phyloP scores from a whole-genome alignment of 2,113 vertebrate species.

The Uria aalge region DNA sequence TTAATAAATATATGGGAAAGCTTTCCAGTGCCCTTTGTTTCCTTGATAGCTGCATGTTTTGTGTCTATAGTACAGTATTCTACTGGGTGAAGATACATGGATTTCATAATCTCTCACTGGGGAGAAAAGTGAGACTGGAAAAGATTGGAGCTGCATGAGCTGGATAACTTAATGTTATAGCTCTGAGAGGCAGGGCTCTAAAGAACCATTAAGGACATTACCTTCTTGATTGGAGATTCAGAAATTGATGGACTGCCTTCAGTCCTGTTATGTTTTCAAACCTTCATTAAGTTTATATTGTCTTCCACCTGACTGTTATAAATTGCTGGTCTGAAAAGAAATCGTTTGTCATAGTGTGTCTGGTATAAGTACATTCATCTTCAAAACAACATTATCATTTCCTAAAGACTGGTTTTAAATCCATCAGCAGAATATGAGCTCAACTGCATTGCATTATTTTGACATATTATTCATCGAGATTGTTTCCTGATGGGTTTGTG shows the following conservation, averaged over 20 bases:
- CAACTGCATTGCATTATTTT: constrained; percentile 40
- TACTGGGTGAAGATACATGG: constrained; percentile 55
- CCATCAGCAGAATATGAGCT: constrained; percentile 41
- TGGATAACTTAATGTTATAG: constrained; percentile 42
- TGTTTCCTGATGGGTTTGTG: constrained; percentile 48
- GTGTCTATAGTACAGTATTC: not conserved
- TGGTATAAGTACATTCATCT: constrained; percentile 69
- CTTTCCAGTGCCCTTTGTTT: constrained; percentile 4
- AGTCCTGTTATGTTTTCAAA: constrained; percentile 66
- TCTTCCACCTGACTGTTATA: constrained; percentile 64
- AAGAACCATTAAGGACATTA: constrained; percentile 48
- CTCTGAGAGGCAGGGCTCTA: constrained; percentile 33
- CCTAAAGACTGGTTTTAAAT: constrained; percentile 67
- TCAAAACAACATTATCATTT: constrained; percentile 64
- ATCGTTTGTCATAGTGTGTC: constrained; percentile 39
- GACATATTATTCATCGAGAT: constrained; percentile 49
- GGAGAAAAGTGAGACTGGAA: constrained; percentile 36
- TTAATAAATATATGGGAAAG: not conserved
- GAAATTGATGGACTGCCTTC: constrained; percentile 68
- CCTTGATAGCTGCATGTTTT: constrained; percentile 18
- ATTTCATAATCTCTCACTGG: constrained; percentile 61
- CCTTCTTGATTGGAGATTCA: constrained; percentile 55
- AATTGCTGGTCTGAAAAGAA: constrained; percentile 58
- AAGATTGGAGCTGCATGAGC: not conserved
- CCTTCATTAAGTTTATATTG: constrained; percentile 71